Base-by-base conservation (phyloP, 2,888 invertebrate genomes). In the Acanthosepion pharaonis region DNA sequence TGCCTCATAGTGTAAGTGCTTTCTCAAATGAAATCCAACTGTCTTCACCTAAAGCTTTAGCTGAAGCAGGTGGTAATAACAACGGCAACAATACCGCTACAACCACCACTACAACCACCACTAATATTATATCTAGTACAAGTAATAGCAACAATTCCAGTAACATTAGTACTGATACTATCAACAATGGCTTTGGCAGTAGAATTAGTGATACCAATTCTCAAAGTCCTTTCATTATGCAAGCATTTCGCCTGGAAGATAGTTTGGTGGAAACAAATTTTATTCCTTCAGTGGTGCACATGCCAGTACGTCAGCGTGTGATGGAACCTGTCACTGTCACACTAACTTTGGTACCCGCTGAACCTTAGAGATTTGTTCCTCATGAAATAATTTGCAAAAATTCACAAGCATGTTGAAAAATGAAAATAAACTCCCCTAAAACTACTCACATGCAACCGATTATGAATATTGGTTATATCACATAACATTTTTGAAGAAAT, bases 341-440 rank as follows among this genome's bases (percentile, higher is more conserved):
- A 97, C 99, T 99, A 97, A 99, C 98, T 97, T 98, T 99, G 96
- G 99, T 99, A 97, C 99, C 99, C 97, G 99, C 99, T 98, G 96
- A 96, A 94, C 96, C 95, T 93, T 96, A 95, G 95, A 15, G 25
- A 28, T 15, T 78, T 78, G n/a, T 78, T 91, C 48, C 51, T 42
- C 25, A 64, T 94, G 55, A 94, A n/a, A 53, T 53, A 64, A 64
- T 91, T 53, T 48, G 48, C 59, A n/a, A 33, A 78, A 78, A 78
- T 78, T n/a, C 15, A 33, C 33, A n/a, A 33, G 78, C 78, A 78
- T 78, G 78, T n/a, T 78, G 78, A 78, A 78, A 33, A 33, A 78
- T 78, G 33, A n/a, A 78, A 78, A 15, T 78, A 11, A 78, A n/a
- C n/a, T 42, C 42, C 42, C 15, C 33, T 23, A 78, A 78, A 78